These are phyloP conservation scores for Danio albolineatus DNA, from an alignment of 2,797 vertebrate genomes.

Conservation along the genomic window DNA sequence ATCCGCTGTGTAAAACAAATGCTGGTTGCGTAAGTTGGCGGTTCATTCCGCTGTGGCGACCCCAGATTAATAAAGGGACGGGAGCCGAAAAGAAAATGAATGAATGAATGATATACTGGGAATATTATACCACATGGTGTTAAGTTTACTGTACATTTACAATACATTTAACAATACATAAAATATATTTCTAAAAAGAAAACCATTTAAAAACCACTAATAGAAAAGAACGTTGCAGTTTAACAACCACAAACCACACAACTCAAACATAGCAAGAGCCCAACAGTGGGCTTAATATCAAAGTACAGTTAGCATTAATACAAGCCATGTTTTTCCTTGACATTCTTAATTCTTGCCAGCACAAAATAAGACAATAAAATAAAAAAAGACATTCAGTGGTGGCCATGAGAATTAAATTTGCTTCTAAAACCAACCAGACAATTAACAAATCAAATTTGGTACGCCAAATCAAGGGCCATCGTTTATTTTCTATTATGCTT, in stretches of 20 bases:
- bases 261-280: neutral
- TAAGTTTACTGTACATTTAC: no score
- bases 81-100: no score
- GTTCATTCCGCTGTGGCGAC: no score
- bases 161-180: no score
- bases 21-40: no score
- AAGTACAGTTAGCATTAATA: neutral
- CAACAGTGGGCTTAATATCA: neutral
- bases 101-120: no score
- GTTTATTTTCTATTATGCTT: constrained; percentile 10
- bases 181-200: neutral
- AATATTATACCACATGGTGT: no score
- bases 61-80: no score
- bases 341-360: neutral
- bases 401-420: neutral
- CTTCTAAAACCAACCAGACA: neutral
- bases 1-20: no score
- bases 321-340: neutral
- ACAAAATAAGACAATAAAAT: neutral
- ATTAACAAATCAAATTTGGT: constrained; percentile 21
- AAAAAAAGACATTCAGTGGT: neutral
- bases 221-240: neutral
- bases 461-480: neutral
- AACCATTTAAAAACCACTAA: neutral
- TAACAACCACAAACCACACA: neutral